These are phyloP conservation scores for Thryonomys swinderianus DNA, from an alignment of 2,113 vertebrate genomes.

Conservation along the genomic window DNA sequence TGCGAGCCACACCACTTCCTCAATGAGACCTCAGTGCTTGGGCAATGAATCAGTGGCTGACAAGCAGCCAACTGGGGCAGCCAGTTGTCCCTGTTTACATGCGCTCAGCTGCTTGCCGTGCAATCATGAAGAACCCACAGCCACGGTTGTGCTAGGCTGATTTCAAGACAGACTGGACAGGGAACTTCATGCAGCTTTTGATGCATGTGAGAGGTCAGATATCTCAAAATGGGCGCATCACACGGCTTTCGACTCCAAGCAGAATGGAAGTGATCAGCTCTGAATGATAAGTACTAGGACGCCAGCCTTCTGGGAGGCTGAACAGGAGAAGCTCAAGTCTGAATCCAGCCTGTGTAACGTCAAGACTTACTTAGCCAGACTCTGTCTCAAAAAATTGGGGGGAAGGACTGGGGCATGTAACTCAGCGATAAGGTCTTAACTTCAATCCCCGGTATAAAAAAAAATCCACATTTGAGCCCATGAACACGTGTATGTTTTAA, in stretches of 20 bases:
- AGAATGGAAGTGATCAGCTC: background rate
- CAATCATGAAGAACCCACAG: background rate
- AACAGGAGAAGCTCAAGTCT: background rate
- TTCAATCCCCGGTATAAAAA: background rate
- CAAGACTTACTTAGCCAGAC: background rate
- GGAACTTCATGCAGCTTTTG: background rate
- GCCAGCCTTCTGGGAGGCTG: background rate
- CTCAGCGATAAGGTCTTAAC: background rate
- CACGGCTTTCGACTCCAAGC: background rate
- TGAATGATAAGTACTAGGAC: background rate
- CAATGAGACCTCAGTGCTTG: constrained; percentile 2
- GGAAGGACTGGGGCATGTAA: background rate
- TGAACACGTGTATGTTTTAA: background rate
- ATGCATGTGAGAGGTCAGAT: background rate
- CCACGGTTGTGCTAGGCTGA: background rate
- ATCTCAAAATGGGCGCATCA: background rate
- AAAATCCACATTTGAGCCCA: background rate
- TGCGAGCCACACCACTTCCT: background rate
- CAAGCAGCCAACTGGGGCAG: constrained; percentile 54
- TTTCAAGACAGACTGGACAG: background rate
- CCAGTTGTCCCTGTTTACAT: constrained; percentile 1
- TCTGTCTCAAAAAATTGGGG: background rate
- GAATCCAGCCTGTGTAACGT: background rate
- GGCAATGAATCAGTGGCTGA: constrained; percentile 10
- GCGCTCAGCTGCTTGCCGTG: background rate